Conservation (phyloP, 2,797 vertebrate genomes). For the Aplochiton taeniatus region DNA sequence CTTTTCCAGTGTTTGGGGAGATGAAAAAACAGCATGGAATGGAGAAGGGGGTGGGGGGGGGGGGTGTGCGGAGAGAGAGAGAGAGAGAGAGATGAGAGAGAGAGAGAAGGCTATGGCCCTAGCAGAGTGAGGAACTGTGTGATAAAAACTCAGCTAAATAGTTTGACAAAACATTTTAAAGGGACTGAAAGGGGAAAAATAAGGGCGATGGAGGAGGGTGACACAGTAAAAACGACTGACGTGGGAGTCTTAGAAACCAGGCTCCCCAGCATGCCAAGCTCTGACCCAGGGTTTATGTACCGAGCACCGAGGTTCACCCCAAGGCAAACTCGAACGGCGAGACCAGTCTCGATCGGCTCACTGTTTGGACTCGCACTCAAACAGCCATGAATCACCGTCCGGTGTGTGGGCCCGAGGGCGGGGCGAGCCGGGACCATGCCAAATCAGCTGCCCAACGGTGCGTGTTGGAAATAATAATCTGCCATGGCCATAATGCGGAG, state of each 20-base stretch:
- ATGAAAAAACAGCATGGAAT: no score
- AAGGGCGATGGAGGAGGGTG: no score
- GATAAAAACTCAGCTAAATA: no score
- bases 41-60: no score
- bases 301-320: conserved; percentile 27
- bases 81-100: background rate
- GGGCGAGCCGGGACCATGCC: conserved; percentile 26
- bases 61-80: conserved; percentile 1
- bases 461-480: conserved; percentile 67
- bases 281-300: conserved; percentile 26
- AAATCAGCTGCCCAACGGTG: conserved; percentile 51
- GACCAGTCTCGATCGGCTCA: conserved; percentile 36
- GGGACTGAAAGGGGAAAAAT: conserved; percentile 23
- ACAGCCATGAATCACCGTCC: conserved; percentile 52
- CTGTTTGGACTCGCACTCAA: conserved; percentile 54
- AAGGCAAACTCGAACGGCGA: conserved; percentile 48
- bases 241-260: no score
- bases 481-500: conserved; percentile 19
- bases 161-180: conserved; percentile 18
- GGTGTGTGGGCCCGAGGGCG: background rate
- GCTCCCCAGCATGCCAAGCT: conserved; percentile 21
- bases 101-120: conserved; percentile 9
- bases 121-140: no score
- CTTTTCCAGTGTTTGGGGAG: background rate
- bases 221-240: no score